A percentile compares a stretch with the other conserved stretches of the same genome.
phyloP scores from a whole-genome alignment of 2,797 vertebrate species.

The Cetoscarus ocellatus region DNA sequence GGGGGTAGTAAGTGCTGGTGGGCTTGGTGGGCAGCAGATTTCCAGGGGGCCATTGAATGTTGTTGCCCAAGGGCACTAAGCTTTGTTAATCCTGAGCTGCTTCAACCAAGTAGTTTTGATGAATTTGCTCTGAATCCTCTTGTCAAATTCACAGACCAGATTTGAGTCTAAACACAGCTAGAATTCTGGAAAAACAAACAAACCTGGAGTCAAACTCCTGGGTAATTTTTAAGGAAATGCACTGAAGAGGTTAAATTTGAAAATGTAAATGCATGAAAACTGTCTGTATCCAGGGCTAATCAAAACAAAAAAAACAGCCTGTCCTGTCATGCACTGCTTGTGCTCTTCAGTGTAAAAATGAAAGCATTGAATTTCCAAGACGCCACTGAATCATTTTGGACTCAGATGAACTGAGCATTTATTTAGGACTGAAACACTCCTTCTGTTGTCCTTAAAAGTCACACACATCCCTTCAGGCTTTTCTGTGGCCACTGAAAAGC shows the following conservation, averaged over 20 bases:
- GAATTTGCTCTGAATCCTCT: conserved; percentile 25
- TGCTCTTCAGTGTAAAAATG: not conserved
- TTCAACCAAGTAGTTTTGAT: conserved; percentile 24
- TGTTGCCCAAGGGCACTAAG: too few relatives aligned
- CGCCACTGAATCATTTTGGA: conserved; percentile 3
- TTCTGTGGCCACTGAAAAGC: conserved; percentile 1
- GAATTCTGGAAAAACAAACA: too few relatives aligned
- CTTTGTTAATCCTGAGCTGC: not conserved
- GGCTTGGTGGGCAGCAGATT: too few relatives aligned
- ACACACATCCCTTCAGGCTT: conserved; percentile 13
- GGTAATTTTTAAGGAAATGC: not conserved
- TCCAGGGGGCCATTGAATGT: too few relatives aligned
- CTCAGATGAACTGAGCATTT: conserved; percentile 3
- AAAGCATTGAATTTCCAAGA: not conserved
- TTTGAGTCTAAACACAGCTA: not conserved
- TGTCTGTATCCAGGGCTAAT: too few relatives aligned
- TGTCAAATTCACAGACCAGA: conserved; percentile 19
- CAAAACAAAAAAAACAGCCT: not conserved
- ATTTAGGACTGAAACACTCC: not conserved
- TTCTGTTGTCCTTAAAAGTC: conserved; percentile 1
- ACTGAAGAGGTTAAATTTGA: too few relatives aligned
- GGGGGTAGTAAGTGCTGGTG: too few relatives aligned
- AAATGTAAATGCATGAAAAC: too few relatives aligned
- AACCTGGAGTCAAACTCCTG: not conserved
- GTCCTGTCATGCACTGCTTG: not conserved